These are phyloP conservation scores for Xiphophorus couchianus DNA, from an alignment of 2,113 vertebrate genomes.

Conservation along the genomic window DNA sequence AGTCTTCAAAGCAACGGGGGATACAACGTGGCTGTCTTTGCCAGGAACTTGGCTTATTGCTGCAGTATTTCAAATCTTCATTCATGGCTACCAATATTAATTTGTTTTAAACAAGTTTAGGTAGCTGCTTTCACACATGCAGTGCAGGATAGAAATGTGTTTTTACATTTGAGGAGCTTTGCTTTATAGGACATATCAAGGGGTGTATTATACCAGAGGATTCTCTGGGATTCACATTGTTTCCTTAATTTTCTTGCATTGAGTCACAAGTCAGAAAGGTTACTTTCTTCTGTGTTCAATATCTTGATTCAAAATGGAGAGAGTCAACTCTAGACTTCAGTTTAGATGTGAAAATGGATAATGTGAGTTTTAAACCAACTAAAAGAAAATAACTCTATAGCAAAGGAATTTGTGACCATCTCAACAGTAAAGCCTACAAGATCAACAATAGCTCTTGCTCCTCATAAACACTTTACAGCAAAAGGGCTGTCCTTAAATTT, in stretches of 20 bases:
- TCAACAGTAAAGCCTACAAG: no score
- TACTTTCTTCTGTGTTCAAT: not conserved
- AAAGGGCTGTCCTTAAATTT: no score
- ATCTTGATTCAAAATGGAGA: no score
- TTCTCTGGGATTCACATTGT: not conserved
- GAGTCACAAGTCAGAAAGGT: not conserved
- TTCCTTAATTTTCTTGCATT: not conserved
- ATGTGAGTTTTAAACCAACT: no score
- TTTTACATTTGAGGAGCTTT: not conserved
- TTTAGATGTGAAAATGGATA: no score
- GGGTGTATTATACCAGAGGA: not conserved
- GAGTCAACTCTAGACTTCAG: no score
- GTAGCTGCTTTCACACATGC: not conserved
- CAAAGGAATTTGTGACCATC: no score
- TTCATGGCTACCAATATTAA: not conserved
- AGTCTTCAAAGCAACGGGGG: constrained; percentile 43
- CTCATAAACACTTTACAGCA: no score
- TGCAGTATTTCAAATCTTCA: not conserved
- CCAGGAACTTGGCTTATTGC: not conserved
- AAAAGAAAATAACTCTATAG: no score
- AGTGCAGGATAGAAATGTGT: not conserved
- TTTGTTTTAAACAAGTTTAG: not conserved
- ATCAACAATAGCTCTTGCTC: no score
- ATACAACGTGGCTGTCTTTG: constrained; percentile 20
- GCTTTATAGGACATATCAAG: not conserved